Evolutionary conservation across 2,888 invertebrate species (phyloP).

Genomic region (Pristionchus japonicus): DNA sequence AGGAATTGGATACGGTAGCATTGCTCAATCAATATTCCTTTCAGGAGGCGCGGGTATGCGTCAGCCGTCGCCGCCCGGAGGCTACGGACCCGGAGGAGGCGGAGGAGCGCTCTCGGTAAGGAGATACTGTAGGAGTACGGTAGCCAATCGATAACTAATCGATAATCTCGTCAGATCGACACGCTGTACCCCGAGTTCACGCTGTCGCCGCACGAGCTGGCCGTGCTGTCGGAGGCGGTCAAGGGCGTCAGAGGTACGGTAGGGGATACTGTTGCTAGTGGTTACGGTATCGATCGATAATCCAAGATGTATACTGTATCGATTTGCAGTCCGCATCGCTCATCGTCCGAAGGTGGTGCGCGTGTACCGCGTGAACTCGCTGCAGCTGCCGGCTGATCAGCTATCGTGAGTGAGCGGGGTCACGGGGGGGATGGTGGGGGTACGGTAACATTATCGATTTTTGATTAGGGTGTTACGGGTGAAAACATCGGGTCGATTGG

Average conservation of each 20-base stretch:
- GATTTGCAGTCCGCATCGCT: conserved; percentile 58
- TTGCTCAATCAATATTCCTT: background rate
- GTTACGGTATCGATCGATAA: background rate
- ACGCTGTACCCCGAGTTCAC: conserved; percentile 57
- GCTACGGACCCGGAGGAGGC: conserved; percentile 8
- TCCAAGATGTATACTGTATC: no score
- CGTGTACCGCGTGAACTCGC: conserved; percentile 69
- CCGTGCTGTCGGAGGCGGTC: conserved; percentile 63
- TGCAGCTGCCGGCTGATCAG: conserved; percentile 65
- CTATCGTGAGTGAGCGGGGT: conserved; percentile 51
- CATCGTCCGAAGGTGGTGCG: conserved; percentile 66
- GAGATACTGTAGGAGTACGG: conserved; percentile 26
- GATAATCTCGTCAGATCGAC: conserved; percentile 50
- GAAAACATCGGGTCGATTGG: no score
- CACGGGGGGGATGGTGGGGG: background rate
- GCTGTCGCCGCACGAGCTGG: conserved; percentile 60
- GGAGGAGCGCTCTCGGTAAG: conserved; percentile 49
- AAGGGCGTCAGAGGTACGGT: conserved; percentile 51
- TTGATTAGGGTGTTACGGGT: no score
- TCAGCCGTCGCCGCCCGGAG: conserved; percentile 37
- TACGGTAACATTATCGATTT: no score
- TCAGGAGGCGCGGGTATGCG: conserved; percentile 28
- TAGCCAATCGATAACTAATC: background rate
- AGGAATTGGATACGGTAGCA: background rate
- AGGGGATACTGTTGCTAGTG: background rate